Percentiles rank a stretch among this genome's conserved stretches.
Evolutionary conservation across 2,797 vertebrate genomes (phyloP).

Genomic region (Cyclopterus lumpus): DNA sequence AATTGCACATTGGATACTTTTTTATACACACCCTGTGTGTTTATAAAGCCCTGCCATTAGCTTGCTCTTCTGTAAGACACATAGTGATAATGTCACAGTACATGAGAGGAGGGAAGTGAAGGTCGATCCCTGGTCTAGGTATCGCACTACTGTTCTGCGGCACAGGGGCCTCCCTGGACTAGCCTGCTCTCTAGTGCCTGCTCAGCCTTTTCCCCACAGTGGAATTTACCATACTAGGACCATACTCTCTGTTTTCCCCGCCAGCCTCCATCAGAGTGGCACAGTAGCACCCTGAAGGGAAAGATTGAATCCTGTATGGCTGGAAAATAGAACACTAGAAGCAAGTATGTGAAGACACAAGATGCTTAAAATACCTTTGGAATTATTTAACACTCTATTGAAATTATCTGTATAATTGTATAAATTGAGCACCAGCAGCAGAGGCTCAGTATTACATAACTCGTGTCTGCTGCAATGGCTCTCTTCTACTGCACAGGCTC

Average conservation of each 20-base stretch:
- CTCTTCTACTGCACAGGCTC: slow-evolving; percentile 23
- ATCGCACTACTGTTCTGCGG: slow-evolving; percentile 43
- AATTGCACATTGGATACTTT: slow-evolving; percentile 1
- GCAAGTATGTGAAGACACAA: slow-evolving; percentile 21
- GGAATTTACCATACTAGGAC: slow-evolving; percentile 56
- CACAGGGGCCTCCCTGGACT: slow-evolving; percentile 34
- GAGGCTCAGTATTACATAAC: slow-evolving; percentile 10
- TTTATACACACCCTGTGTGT: not conserved
- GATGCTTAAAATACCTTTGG: slow-evolving; percentile 27
- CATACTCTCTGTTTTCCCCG: slow-evolving; percentile 45
- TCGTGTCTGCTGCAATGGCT: slow-evolving; percentile 44
- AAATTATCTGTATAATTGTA: slow-evolving; percentile 45
- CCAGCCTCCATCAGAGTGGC: slow-evolving; percentile 49
- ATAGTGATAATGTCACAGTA: not conserved
- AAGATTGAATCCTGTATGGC: slow-evolving; percentile 36
- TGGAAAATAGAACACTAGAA: slow-evolving; percentile 30
- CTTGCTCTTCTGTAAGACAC: not conserved
- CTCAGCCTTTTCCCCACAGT: slow-evolving; percentile 56
- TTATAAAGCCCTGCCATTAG: not conserved
- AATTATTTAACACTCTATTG: slow-evolving; percentile 64
- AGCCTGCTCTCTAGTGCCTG: slow-evolving; percentile 34
- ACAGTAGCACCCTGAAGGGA: slow-evolving; percentile 41
- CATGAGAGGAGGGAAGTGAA: slow-evolving; percentile 7
- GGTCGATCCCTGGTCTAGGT: not conserved
- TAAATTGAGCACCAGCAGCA: slow-evolving; percentile 46